Evolutionary conservation across 2,797 vertebrate species (phyloP), one percentile per base, ranked within the genome.

Genomic region (Picus viridis): DNA sequence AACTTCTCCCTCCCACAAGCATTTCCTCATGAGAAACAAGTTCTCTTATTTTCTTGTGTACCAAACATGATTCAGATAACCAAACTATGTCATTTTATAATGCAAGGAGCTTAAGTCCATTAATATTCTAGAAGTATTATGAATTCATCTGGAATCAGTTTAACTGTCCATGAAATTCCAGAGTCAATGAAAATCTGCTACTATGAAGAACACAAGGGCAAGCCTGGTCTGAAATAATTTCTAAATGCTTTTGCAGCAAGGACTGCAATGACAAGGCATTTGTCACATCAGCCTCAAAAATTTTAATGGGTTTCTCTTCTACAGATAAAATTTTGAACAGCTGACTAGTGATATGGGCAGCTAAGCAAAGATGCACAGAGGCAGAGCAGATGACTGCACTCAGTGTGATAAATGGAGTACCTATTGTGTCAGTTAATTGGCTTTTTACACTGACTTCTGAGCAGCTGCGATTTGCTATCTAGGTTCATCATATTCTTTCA

Each of bases 381-480:
- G 57, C 72, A 88, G 64, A 86, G 53, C 63, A 67, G 73, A 70
- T 57, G 57, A 82, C 47, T 79, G 88, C 57, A 75, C 29, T 73
- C 14, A 13, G 36, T 53, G 36, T 69, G 65, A 93, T 86, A 93
- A 85, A 95, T 30, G 47, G 61, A 80, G 58, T 86, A 76, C 62
- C 71, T 86, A 88, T 70, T 77, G 53, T 70, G 36, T 26, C 62
- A 80, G 58, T 69, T 88, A 80, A 94, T 16, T 83, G 61, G 73
- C 86, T 86, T 92, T 88, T 78, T 86, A 95, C 29, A 26, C 53
- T 83, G 54, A 82, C 27, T 70, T 87, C 64, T 34, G 23, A 78
- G 72, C 24, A 72, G 76, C 72, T 93, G 72, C 45, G 72, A 85
- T 84, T 83, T 76, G 57, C 83, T 69, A 65, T 18, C 36, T 41